phyloP scores from a whole-genome alignment of 92 coral and sea anemone species.

The Zoanthus sansibaricus region DNA sequence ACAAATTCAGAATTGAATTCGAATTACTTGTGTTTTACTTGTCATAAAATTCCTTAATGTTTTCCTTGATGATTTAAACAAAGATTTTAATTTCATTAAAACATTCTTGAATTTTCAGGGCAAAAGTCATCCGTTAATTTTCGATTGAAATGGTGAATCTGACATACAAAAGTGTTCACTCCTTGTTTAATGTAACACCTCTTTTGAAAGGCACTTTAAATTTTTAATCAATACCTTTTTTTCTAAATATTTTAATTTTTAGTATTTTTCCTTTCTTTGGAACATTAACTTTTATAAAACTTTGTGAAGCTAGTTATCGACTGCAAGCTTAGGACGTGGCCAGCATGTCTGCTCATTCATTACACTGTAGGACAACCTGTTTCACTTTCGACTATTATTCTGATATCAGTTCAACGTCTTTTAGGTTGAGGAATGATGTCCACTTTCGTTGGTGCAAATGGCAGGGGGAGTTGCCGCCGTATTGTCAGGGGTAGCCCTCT shows the following conservation, averaged over 20 bases:
- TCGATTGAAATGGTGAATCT: too few relatives aligned
- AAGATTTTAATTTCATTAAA: too few relatives aligned
- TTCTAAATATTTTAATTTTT: neutral
- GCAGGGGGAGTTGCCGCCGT: constrained; percentile 8
- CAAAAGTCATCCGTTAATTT: too few relatives aligned
- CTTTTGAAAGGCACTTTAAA: neutral
- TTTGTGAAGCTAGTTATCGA: neutral
- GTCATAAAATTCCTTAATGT: too few relatives aligned
- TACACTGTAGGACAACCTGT: neutral
- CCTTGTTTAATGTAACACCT: too few relatives aligned
- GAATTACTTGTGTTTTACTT: too few relatives aligned
- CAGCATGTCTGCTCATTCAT: neutral
- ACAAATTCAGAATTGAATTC: too few relatives aligned
- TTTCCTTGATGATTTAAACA: too few relatives aligned
- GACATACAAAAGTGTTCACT: too few relatives aligned
- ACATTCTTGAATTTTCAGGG: too few relatives aligned
- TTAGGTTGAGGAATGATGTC: neutral
- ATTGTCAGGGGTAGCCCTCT: constrained; percentile 31
- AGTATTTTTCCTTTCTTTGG: neutral
- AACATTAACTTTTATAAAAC: neutral
- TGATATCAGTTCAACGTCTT: neutral
- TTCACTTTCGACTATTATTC: neutral
- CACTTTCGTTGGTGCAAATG: neutral
- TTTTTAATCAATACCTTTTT: neutral
- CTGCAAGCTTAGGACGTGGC: neutral